These are phyloP conservation scores for Paragorgia papillata DNA, from an alignment of 92 coral and sea anemone genomes.

Conservation along the genomic window DNA sequence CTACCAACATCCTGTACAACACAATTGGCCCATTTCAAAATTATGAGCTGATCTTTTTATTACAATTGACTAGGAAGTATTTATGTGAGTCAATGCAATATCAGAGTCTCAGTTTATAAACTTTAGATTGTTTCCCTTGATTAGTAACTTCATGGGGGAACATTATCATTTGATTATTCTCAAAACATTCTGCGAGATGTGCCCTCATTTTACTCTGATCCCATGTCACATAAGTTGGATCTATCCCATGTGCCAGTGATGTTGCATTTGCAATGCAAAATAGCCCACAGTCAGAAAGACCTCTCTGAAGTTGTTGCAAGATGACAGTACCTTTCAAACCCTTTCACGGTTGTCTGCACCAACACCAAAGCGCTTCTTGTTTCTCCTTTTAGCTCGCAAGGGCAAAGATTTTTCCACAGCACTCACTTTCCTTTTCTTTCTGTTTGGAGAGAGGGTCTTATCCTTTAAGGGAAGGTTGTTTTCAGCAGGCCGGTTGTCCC, in stretches of 20 bases:
- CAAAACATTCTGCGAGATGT: conserved; percentile 10
- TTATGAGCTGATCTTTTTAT: no score
- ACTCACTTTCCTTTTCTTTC: background rate
- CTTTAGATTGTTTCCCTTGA: no score
- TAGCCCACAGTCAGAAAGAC: conserved; percentile 3
- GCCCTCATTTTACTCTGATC: conserved; percentile 6
- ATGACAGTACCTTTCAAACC: no score
- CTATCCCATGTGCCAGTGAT: conserved; percentile 20
- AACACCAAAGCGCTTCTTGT: conserved; percentile 26
- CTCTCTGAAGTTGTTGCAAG: conserved; percentile 30
- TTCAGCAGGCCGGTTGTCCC: conserved; percentile 11
- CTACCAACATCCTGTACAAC: no score
- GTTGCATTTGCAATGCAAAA: conserved; percentile 30
- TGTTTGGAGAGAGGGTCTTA: conserved; percentile 24
- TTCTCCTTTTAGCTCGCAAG: conserved; percentile 30
- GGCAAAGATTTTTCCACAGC: background rate
- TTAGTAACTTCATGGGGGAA: conserved; percentile 8
- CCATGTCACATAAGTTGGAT: conserved; percentile 26
- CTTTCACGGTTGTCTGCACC: conserved; percentile 17
- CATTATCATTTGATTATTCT: conserved; percentile 1
- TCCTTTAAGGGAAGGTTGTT: conserved; percentile 15
- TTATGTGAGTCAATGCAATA: no score
- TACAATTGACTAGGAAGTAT: no score
- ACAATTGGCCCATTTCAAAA: no score
- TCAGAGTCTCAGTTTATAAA: no score